phyloP scores from a whole-genome alignment of 2,888 invertebrate species.

The Agrotis exclamationis region DNA sequence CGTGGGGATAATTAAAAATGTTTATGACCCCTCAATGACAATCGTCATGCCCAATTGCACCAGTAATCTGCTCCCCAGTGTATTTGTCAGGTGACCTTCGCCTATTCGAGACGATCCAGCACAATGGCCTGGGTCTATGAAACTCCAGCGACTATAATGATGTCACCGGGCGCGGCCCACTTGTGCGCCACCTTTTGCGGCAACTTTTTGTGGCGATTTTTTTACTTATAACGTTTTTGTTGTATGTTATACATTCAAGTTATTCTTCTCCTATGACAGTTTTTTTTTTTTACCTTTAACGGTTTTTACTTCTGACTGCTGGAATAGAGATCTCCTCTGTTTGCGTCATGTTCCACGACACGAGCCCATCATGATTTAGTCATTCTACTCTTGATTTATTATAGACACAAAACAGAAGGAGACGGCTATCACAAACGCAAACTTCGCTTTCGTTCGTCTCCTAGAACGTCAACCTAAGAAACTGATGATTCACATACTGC shows the following conservation, averaged over 20 bases:
- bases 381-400: neutral
- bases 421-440: neutral
- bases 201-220: too few species aligned
- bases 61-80: neutral
- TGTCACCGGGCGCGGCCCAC: constrained; percentile 77
- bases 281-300: too few species aligned
- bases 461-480: neutral
- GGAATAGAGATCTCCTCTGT: neutral
- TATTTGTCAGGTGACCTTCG: constrained; percentile 36
- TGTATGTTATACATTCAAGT: too few species aligned
- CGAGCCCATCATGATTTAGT: neutral
- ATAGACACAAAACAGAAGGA: neutral
- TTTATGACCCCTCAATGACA: neutral
- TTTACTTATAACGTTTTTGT: too few species aligned
- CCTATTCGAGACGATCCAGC: constrained; percentile 34
- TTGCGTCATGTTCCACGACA: neutral
- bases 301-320: too few species aligned
- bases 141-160: constrained; percentile 69
- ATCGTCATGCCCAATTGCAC: neutral
- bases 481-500: neutral
- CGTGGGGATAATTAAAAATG: too few species aligned
- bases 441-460: neutral
- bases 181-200: constrained; percentile 74
- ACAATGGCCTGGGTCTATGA: constrained; percentile 51
- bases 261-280: neutral